Percentiles rank a stretch among this genome's conserved stretches.
Conservation (phyloP, 2,797 vertebrate genomes). For the Myripristis jacobus region DNA sequence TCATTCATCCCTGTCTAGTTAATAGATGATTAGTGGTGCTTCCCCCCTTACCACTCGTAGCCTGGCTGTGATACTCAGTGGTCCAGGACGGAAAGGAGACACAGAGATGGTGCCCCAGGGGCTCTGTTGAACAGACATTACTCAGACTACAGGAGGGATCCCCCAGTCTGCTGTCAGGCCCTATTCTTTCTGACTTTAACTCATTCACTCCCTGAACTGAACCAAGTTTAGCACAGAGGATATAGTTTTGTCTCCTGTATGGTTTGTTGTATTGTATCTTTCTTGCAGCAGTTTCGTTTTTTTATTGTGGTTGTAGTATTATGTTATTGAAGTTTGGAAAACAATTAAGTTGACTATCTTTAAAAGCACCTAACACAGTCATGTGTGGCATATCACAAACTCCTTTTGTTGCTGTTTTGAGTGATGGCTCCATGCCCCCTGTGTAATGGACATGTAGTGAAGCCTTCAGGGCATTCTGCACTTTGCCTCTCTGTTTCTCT, state of each 20-base stretch:
- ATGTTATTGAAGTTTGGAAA: background rate
- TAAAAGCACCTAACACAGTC: background rate
- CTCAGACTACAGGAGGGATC: conserved; percentile 64
- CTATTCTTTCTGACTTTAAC: conserved; percentile 35
- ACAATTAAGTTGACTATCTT: background rate
- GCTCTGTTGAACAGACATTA: conserved; percentile 67
- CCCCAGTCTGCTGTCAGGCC: conserved; percentile 61
- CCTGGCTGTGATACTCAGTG: conserved; percentile 38
- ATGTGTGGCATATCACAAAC: background rate
- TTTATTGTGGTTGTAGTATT: background rate
- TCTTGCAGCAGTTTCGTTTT: background rate
- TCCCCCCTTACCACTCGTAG: conserved; percentile 29
- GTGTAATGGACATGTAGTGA: conserved; percentile 12
- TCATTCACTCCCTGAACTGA: conserved; percentile 23
- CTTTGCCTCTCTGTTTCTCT: background rate
- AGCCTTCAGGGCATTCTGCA: background rate
- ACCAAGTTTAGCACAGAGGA: conserved; percentile 28
- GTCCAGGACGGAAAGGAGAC: conserved; percentile 39
- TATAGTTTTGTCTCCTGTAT: conserved; percentile 2
- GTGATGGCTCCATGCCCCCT: background rate
- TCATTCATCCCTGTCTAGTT: conserved; percentile 42
- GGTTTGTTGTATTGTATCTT: conserved; percentile 2
- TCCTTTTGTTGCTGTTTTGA: conserved; percentile 5
- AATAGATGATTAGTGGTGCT: conserved; percentile 37
- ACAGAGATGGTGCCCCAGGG: conserved; percentile 44